Evolutionary conservation across 2,888 invertebrate genomes (phyloP), one percentile per base, ranked within the genome.

Genomic region (Mayetiola destructor): DNA sequence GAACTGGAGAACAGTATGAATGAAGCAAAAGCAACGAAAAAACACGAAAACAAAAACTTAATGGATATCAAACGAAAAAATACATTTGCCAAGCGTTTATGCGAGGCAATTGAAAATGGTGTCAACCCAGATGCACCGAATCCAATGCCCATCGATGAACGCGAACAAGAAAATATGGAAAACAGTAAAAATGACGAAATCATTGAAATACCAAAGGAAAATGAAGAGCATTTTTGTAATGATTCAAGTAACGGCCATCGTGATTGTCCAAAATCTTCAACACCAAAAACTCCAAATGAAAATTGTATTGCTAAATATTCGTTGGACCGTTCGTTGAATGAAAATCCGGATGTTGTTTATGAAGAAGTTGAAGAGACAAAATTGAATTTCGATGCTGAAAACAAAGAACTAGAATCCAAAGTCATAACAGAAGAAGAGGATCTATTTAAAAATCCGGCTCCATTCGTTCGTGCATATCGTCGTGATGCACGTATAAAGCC

Each of bases 1-100:
- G 72, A 72, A 61, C 59, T 73, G 35, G 73, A 73, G 59, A 73
- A 73, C 35, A 72, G 72, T 61, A 73, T 73, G 14, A 73, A 73
- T 57, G 73, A 73, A 58, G 72, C 71, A 0, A 73, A 71, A 61
- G 58, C 67, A 36, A 65, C 66, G 30, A 71, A 68, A 57, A 61
- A 61, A 59, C 18, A 23, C 57, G 29, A 23, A 59, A 54, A 35
- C 2, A 57, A 57, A 52, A 57, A 57, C 37, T 37, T 57, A 23
- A 59, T 58, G 52, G 55, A 59, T 18, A 35, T 35, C 14, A 59
- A 59, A n/a, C 35, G 40, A 10, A 56, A 56, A 40, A 56, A 16
- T 23, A 59, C 57, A 23, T 55, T 58, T 42, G 55, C 58, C 16
- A 32, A 32, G 16, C 55, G 52, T 8, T n/a, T 57, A 10, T 21